Percentiles rank a stretch among this genome's conserved stretches.
Evolutionary conservation across 2,113 vertebrate genomes (phyloP).

Genomic region (Cranoglanis bouderius): DNA sequence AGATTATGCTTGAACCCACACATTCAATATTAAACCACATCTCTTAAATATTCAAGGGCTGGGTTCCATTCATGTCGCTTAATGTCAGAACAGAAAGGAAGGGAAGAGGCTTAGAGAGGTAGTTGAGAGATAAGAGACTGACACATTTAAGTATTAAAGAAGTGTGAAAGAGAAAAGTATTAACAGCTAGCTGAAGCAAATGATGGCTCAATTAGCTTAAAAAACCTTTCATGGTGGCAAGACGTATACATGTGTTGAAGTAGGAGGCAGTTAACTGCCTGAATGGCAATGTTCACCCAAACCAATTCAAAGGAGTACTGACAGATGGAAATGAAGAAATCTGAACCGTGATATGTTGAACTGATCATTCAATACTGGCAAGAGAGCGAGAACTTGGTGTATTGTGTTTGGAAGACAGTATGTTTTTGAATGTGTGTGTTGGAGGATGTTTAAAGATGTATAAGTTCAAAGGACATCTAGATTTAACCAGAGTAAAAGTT

Average conservation of each 20-base stretch:
- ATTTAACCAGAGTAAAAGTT: neutral
- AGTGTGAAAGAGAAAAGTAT: neutral
- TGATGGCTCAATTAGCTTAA: neutral
- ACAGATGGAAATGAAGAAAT: slow-evolving; percentile 19
- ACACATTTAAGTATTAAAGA: neutral
- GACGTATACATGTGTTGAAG: neutral
- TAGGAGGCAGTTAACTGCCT: neutral
- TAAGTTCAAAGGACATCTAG: slow-evolving; percentile 1
- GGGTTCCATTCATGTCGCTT: neutral
- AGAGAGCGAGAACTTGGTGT: neutral
- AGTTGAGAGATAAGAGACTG: neutral
- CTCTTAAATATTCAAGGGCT: neutral
- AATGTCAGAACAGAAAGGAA: neutral
- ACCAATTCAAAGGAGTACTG: neutral
- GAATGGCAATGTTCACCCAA: neutral
- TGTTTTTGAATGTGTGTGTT: neutral
- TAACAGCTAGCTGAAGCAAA: neutral
- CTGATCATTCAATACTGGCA: neutral
- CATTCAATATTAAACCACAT: neutral
- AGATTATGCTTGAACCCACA: neutral
- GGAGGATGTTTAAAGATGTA: neutral
- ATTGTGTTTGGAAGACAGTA: slow-evolving; percentile 6
- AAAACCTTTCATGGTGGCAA: neutral
- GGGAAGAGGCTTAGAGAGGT: neutral
- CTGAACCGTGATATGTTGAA: neutral